phyloP scores from a whole-genome alignment of 2,797 vertebrate species.

The Bovichtus variegatus region DNA sequence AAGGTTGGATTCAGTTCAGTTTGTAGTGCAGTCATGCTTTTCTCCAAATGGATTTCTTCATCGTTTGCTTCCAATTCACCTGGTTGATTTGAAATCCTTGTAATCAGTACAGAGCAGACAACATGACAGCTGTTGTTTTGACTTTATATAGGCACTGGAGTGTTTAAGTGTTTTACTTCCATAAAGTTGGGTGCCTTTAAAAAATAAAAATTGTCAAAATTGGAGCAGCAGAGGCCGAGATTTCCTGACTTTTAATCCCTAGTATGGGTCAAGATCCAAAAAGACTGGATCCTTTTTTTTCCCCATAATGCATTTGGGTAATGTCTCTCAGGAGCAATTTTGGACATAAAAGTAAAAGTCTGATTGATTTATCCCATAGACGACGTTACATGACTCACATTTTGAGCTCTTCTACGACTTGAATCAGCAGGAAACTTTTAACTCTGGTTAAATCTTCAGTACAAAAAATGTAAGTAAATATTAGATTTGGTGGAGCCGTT shows the following conservation, averaged over 20 bases:
- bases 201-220: not conserved
- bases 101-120: not conserved
- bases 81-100: not conserved
- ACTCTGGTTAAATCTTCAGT: not conserved
- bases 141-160: conserved; percentile 11
- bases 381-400: not conserved
- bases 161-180: not conserved
- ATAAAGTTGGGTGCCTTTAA: not conserved
- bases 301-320: not conserved
- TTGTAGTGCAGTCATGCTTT: conserved; percentile 19
- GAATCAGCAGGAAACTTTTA: not conserved
- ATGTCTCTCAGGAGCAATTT: not conserved
- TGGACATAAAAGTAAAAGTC: not conserved
- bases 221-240: not conserved
- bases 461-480: not conserved
- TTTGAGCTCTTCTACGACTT: not conserved
- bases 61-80: conserved; percentile 6
- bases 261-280: not conserved
- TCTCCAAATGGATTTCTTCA: not conserved
- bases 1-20: not conserved
- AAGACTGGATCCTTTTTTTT: not conserved
- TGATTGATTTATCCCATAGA: not conserved
- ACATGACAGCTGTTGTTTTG: not conserved
- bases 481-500: not conserved
- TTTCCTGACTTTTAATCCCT: not conserved